Base-by-base conservation (phyloP, 1,140 invertebrate species). In the Penaeus vannamei region DNA sequence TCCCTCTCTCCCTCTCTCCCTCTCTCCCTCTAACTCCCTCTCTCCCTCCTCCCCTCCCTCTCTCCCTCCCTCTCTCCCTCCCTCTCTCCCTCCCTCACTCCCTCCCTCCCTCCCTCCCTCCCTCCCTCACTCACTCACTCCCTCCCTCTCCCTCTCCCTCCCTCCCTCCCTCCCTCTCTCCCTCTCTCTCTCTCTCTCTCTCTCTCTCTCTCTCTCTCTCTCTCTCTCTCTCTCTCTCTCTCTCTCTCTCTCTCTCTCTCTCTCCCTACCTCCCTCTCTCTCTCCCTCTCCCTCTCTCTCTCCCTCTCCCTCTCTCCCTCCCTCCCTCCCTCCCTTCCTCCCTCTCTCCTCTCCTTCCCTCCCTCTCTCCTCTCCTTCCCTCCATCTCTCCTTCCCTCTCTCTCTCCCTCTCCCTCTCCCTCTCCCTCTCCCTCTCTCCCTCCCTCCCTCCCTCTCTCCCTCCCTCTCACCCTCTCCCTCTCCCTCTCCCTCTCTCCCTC, bases 351-450 rank as follows among this genome's bases (percentile, higher is more conserved):
- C 62, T 84, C 26, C 59, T 61, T 84, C 59, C 61, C 32, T 22
- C 20, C 26, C 60, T 42, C 60, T 60, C 19, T 66, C 62, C 22
- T 29, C 62, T 59, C 42, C 60, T 84, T 60, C 26, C 26, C 26
- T 17, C 36, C 14, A 17, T 84, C 26, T 17, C 62, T 60, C 20
- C 53, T n/a, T 83, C 53, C 61, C 81, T 83, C 81, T 83, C 81
- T 83, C n/a, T 83, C 81, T 83, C 81, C 42, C 53, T 83, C 81
- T 83, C 81, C 61, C 81, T 83, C n/a, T 83, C 81, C 81, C 53
- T 83, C 81, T 83, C 81, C 61, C 81, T 83, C n/a, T 83, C 81
- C 61, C 81, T 59, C 22, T 29, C 42, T 61, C 23, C 64, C 66
- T 46, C 20, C 8, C 64, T 69, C 20, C 53, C 36, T 85, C 32